Percentiles rank a stretch among this genome's conserved stretches.
Conservation (phyloP, 2,113 vertebrate species). For the Corynorhinus townsendii region DNA sequence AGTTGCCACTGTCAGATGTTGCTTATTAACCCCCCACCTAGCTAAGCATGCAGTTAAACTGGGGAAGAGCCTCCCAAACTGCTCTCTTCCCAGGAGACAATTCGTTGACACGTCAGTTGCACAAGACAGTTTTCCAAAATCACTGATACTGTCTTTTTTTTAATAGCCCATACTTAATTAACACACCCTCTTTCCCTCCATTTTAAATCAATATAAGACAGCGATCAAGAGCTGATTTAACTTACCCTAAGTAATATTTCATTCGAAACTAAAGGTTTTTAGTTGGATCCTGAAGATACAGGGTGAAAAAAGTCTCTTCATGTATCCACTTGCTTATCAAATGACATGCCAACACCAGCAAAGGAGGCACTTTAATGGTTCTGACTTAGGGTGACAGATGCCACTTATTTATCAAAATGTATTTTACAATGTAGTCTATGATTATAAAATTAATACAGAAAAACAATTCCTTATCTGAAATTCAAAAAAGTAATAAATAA, state of each 20-base stretch:
- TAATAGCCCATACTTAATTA: constrained; percentile 32
- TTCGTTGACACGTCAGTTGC: background rate
- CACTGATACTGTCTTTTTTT: background rate
- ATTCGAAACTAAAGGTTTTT: background rate
- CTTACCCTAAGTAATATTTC: constrained; percentile 24
- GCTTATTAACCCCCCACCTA: constrained; percentile 40
- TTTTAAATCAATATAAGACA: constrained; percentile 4
- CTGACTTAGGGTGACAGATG: background rate
- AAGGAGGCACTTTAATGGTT: background rate
- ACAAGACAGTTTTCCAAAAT: constrained; percentile 6
- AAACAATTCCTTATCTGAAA: background rate
- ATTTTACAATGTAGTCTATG: background rate
- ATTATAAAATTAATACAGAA: background rate
- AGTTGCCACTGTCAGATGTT: constrained; percentile 20
- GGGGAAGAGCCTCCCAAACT: background rate
- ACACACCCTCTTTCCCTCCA: background rate
- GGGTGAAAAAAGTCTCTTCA: background rate
- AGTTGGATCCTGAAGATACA: background rate
- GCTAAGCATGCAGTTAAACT: background rate
- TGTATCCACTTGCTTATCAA: background rate
- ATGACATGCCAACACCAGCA: background rate
- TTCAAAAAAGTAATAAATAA: background rate
- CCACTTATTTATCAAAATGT: background rate
- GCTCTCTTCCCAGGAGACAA: background rate
- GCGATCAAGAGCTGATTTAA: constrained; percentile 20